These are phyloP conservation scores for Aphidius colemani DNA, from an alignment of 2,888 invertebrate species.

Conservation along the genomic window DNA sequence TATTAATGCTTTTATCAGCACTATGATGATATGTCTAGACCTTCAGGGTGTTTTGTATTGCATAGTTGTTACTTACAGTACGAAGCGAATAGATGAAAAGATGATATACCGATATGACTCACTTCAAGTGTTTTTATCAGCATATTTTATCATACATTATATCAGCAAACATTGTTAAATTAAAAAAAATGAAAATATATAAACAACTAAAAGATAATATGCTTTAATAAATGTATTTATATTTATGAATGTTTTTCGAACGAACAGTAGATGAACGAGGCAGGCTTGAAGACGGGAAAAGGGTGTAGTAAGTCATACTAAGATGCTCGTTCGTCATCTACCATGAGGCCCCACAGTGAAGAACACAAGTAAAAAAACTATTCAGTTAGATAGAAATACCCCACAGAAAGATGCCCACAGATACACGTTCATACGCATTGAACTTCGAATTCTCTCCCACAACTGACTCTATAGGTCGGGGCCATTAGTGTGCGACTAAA, in stretches of 20 bases:
- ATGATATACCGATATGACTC: too few species aligned
- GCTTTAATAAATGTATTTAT: not conserved
- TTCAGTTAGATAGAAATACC: constrained; percentile 21
- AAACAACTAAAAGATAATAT: constrained; percentile 4
- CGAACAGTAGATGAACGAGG: constrained; percentile 49
- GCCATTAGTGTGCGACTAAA: constrained; percentile 36
- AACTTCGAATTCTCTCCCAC: constrained; percentile 45
- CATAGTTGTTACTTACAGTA: too few species aligned
- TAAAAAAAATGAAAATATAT: not conserved
- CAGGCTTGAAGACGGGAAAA: constrained; percentile 57
- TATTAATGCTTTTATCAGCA: too few species aligned
- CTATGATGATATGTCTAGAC: too few species aligned
- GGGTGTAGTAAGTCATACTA: constrained; percentile 59
- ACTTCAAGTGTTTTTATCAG: not conserved
- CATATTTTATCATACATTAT: not conserved
- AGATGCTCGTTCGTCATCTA: constrained; percentile 57
- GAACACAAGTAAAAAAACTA: constrained; percentile 48
- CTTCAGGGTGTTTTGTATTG: too few species aligned
- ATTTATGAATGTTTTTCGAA: constrained; percentile 51
- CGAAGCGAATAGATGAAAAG: too few species aligned
- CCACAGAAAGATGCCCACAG: constrained; percentile 8
- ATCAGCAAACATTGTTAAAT: not conserved
- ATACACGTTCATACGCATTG: constrained; percentile 13
- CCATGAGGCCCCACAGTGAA: constrained; percentile 55
- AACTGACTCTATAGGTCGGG: constrained; percentile 52